These are phyloP conservation scores for Nemotelus nigrinus DNA, from an alignment of 2,888 invertebrate species.

Conservation along the genomic window DNA sequence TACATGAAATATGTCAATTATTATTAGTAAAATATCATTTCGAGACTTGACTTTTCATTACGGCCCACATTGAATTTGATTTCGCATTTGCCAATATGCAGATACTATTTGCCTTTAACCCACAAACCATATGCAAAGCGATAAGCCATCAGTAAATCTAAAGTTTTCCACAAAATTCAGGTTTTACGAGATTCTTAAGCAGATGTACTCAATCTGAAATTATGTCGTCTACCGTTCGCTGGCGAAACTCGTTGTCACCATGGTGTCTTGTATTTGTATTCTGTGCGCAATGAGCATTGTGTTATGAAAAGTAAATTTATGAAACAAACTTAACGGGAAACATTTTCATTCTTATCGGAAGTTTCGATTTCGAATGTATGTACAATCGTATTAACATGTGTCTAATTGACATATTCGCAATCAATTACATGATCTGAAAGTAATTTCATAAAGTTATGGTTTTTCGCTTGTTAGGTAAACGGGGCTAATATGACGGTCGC, in stretches of 20 bases:
- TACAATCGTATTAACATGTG: not conserved
- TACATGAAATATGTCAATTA: not conserved
- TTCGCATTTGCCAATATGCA: not conserved
- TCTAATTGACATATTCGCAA: constrained; percentile 9
- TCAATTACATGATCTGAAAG: constrained; percentile 39
- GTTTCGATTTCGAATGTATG: constrained; percentile 15
- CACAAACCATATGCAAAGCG: constrained; percentile 1
- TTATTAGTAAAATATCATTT: not conserved
- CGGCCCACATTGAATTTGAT: constrained; percentile 32
- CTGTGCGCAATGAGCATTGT: not conserved
- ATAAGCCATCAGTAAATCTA: constrained; percentile 34
- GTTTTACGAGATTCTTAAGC: constrained; percentile 35
- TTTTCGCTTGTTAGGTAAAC: not conserved
- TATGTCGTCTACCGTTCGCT: constrained; percentile 8
- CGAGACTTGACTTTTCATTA: not conserved
- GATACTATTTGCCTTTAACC: too few relatives aligned
- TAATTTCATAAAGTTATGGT: constrained; percentile 19
- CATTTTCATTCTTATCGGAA: constrained; percentile 33
- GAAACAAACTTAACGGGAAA: constrained; percentile 2
- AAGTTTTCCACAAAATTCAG: constrained; percentile 1
- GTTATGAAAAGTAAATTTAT: not conserved
- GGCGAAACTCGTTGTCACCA: not conserved
- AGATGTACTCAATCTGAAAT: constrained; percentile 28
- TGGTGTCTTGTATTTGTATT: not conserved
- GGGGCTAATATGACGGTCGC: constrained; percentile 1